Evolutionary conservation across 92 coral and sea anemone species (phyloP).

Genomic region (Pocillopora meandrina): DNA sequence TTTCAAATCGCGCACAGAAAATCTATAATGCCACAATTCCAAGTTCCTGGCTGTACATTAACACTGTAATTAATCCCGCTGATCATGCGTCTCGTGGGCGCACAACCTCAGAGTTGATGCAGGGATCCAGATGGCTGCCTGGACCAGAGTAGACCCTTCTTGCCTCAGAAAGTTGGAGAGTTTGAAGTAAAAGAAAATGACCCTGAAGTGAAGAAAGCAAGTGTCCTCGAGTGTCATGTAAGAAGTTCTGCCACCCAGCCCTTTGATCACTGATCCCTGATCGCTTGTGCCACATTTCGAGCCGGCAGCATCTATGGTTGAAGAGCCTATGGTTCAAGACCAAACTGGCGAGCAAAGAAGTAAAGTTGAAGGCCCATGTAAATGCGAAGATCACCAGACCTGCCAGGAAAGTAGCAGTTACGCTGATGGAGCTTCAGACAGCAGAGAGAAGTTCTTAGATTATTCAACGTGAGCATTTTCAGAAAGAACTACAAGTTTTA

Average conservation of each 20-base stretch:
- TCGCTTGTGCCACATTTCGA: conserved; percentile 35
- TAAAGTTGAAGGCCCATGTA: neutral
- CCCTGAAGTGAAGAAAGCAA: conserved; percentile 46
- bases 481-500: neutral
- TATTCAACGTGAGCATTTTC: conserved; percentile 42
- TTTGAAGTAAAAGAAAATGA: conserved; percentile 29
- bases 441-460: conserved; percentile 46
- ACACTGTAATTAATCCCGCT: neutral
- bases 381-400: neutral
- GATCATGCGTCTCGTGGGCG: neutral
- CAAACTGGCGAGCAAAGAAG: no score
- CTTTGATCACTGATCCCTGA: neutral
- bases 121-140: neutral
- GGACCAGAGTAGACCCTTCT: conserved; percentile 17
- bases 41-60: neutral
- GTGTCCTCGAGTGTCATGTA: conserved; percentile 8
- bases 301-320: conserved; percentile 34
- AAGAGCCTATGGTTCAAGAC: no score
- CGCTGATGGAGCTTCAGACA: conserved; percentile 28
- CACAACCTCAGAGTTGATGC: neutral
- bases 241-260: neutral
- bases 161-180: neutral
- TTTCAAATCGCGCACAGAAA: neutral
- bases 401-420: neutral
- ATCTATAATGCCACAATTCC: neutral